These are phyloP conservation scores for Tetrapedia diversipes DNA, from an alignment of 2,888 invertebrate species.

Conservation along the genomic window DNA sequence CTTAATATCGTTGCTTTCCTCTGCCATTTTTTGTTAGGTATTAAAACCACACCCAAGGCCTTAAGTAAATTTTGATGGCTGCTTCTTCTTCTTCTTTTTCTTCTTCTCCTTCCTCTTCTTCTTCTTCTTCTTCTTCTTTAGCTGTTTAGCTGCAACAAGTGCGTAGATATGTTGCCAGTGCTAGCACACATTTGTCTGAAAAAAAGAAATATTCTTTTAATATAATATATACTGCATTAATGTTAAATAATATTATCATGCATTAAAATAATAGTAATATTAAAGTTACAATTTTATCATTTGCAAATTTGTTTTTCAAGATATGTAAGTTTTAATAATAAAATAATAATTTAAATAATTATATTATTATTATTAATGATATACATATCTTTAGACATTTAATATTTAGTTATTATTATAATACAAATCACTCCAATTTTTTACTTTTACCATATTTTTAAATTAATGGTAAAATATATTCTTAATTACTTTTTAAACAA, in stretches of 20 bases:
- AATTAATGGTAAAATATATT: background rate
- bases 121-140: constrained; percentile 42
- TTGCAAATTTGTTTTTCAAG: background rate
- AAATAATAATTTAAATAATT: background rate
- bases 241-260: background rate
- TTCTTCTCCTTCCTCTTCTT: constrained; percentile 29
- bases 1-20: constrained; percentile 77
- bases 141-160: constrained; percentile 31
- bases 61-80: constrained; percentile 22
- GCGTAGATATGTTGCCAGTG: constrained; percentile 22
- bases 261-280: background rate
- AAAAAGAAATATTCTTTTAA: constrained; percentile 23
- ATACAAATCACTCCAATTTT: background rate
- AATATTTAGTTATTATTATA: background rate
- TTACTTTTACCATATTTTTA: background rate
- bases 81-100: constrained; percentile 42
- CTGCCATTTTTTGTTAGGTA: constrained; percentile 73
- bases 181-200: constrained; percentile 58
- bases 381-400: background rate
- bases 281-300: background rate
- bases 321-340: background rate
- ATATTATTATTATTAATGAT: background rate
- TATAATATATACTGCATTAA: background rate
- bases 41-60: constrained; percentile 16
- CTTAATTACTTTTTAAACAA: background rate